phyloP scores from a whole-genome alignment of 2,113 vertebrate genomes.

The Brienomyrus brachyistius region DNA sequence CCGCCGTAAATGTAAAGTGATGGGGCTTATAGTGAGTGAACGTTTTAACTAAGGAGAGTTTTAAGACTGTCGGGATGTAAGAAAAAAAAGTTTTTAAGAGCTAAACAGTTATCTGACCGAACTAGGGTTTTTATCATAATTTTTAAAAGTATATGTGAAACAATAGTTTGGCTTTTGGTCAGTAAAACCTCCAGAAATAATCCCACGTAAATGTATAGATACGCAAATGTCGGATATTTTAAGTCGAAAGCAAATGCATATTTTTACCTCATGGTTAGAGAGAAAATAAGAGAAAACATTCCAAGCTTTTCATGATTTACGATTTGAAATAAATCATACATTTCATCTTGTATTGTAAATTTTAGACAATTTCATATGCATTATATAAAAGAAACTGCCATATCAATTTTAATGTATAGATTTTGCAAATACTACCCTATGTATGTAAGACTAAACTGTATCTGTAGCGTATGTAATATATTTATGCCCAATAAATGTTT shows the following conservation, averaged over 20 bases:
- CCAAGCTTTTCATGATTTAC: conserved; percentile 84
- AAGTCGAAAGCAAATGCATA: conserved; percentile 65
- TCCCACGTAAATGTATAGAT: conserved; percentile 71
- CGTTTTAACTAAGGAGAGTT: neutral
- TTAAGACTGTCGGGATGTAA: neutral
- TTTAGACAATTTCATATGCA: conserved; percentile 99
- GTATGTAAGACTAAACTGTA: conserved; percentile 99
- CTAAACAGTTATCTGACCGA: conserved; percentile 31
- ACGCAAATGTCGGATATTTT: conserved; percentile 83
- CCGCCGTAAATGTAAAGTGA: neutral
- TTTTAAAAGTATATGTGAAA: conserved; percentile 46
- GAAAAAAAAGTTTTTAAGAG: conserved; percentile 1
- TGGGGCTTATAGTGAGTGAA: neutral
- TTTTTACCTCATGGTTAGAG: conserved; percentile 92
- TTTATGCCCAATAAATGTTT: conserved; percentile 99
- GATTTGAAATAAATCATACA: conserved; percentile 68
- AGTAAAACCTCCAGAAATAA: conserved; percentile 15
- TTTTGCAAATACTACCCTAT: conserved; percentile 99
- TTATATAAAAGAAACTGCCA: conserved; percentile 99
- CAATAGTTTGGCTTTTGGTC: conserved; percentile 19
- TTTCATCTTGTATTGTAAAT: conserved; percentile 99
- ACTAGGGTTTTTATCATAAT: conserved; percentile 35
- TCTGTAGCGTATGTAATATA: conserved; percentile 99
- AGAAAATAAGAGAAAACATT: conserved; percentile 72
- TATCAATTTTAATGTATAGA: conserved; percentile 99